Evolutionary conservation across 2,113 vertebrate species (phyloP).

Genomic region (Sus scrofa): DNA sequence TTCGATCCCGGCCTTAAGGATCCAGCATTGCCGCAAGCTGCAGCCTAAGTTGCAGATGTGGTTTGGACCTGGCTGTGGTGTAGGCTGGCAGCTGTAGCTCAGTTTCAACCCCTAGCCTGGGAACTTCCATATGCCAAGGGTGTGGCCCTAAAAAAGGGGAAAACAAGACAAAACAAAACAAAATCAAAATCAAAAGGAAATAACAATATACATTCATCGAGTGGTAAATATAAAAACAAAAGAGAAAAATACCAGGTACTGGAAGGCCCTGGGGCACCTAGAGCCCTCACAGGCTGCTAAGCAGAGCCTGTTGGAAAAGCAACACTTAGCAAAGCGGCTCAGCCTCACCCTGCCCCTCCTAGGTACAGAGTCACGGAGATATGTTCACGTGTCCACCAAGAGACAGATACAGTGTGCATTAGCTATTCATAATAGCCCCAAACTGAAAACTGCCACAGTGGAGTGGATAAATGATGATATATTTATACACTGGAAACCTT

Average conservation of each 20-base stretch:
- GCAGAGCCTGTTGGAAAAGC: fast-evolving
- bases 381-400: background rate
- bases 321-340: background rate
- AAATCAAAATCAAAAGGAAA: background rate
- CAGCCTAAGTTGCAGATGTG: no score
- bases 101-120: no score
- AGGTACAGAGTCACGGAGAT: background rate
- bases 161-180: background rate
- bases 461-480: background rate
- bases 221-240: background rate
- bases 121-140: no score
- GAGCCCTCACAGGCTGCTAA: background rate
- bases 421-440: background rate
- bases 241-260: background rate
- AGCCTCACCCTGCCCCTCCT: background rate
- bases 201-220: background rate
- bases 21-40: no score
- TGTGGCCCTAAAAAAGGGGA: no score
- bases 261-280: background rate
- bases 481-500: background rate
- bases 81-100: no score
- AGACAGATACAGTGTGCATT: background rate
- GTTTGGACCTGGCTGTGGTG: no score
- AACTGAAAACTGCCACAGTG: background rate
- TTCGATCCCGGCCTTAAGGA: no score